phyloP scores from a whole-genome alignment of 2,797 vertebrate genomes.

The Sarcophilus harrisii region DNA sequence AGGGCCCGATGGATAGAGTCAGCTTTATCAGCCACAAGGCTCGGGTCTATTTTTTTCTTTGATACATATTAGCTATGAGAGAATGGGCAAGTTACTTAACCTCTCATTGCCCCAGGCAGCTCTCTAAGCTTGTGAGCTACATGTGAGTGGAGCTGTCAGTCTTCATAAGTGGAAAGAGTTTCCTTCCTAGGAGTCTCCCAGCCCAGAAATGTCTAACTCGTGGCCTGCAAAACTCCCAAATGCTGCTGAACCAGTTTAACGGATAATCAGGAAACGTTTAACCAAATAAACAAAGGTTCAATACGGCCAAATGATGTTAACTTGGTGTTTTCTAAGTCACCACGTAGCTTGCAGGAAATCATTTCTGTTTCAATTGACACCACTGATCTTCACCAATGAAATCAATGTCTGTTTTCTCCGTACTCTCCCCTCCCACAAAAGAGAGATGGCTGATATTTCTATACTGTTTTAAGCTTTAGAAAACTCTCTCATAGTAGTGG shows the following conservation, averaged over 20 bases:
- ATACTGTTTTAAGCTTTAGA: background rate
- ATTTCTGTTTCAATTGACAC: background rate
- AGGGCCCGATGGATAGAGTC: background rate
- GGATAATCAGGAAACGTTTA: background rate
- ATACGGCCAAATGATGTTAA: background rate
- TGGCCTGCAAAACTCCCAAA: background rate
- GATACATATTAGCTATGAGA: background rate
- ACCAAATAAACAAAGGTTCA: background rate
- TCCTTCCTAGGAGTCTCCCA: background rate
- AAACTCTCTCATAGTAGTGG: background rate
- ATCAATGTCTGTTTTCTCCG: background rate
- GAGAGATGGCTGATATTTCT: background rate
- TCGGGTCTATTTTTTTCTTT: background rate
- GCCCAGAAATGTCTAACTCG: background rate
- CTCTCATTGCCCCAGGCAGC: background rate
- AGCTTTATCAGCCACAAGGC: background rate
- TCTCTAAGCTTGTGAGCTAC: background rate
- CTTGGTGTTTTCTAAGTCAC: background rate
- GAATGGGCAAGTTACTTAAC: background rate
- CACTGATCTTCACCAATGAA: background rate
- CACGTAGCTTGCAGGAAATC: background rate
- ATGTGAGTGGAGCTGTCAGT: background rate
- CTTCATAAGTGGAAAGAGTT: background rate
- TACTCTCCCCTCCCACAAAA: background rate
- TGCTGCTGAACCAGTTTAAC: background rate